Base-by-base conservation (phyloP, 2,888 invertebrate species). In the Drosophila basisetae region DNA sequence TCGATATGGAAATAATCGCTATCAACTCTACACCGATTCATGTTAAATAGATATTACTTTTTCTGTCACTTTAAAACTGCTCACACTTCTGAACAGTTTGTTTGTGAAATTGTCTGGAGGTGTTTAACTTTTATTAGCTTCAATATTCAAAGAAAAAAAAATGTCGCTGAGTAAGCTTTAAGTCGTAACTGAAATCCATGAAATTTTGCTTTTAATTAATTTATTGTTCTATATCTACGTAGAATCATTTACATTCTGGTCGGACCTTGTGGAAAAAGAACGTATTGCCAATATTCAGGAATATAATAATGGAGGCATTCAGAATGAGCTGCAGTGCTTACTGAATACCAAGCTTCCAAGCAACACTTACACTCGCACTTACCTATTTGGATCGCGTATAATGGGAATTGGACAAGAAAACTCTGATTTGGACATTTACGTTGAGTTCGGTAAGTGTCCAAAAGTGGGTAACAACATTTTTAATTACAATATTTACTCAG, bases 321-420 rank as follows among this genome's bases (percentile, higher is more conserved):
- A 22, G 25, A 0, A 0, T 18, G 65, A 71, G 1, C 6, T 78
- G 6, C 10, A 41, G 22, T 1, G 11, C 11, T 37, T 66, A 10
- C 18, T 78, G 9, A 2, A 10, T 5, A 0, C 0, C 4, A 22
- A 39, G 0, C 43, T 78, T 9, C 16, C 5, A 1, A 2, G 7
- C 11, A 0, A 0, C 1, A n/a, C 16, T 13, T 9, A 0, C 2
- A 47, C 58, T 4, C 0, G 50, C 1, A 11, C 59, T 10, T 11
- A 76, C 28, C 28, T 16, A 4, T 78, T 71, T 25, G 78, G 78
- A 1, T 78, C 78, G 2, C 63, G 64, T 0, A 18, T 62, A 6
- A n/a, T 78, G 61, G 75, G 78, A 4, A 2, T 78, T 25, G 78
- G 52, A 7, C 0, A 25, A 4, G 0, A 1, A 1, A 7, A 28